Evolutionary conservation across 2,113 vertebrate genomes (phyloP).

Genomic region (Sylvilagus bachmani): DNA sequence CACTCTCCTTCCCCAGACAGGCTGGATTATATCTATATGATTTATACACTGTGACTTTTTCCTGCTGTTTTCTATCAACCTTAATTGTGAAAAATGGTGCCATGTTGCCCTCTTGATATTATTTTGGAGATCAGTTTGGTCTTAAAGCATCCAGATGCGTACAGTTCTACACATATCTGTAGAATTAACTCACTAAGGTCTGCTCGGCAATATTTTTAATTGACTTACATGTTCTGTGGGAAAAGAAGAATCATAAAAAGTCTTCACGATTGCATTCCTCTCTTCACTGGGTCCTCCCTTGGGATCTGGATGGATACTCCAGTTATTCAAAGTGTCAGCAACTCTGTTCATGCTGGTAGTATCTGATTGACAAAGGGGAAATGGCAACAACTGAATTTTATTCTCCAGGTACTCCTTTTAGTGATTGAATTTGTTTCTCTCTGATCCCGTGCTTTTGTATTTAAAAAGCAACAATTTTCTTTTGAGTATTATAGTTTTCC

Average conservation of each 20-base stretch:
- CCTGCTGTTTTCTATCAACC: slow-evolving; percentile 93
- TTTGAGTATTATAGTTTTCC: slow-evolving; percentile 71
- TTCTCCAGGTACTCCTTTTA: slow-evolving; percentile 85
- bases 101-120: slow-evolving; percentile 90
- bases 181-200: slow-evolving; percentile 89
- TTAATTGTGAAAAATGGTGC: slow-evolving; percentile 92
- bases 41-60: slow-evolving; percentile 91
- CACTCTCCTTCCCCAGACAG: slow-evolving; percentile 83
- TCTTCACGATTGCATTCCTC: slow-evolving; percentile 89
- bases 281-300: slow-evolving; percentile 87
- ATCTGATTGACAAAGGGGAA: slow-evolving; percentile 90
- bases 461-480: slow-evolving; percentile 76
- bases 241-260: slow-evolving; percentile 90
- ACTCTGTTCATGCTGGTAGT: slow-evolving; percentile 86
- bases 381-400: slow-evolving; percentile 86
- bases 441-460: slow-evolving; percentile 73
- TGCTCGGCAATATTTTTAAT: slow-evolving; percentile 90
- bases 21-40: slow-evolving; percentile 88
- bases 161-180: slow-evolving; percentile 89
- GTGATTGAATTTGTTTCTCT: slow-evolving; percentile 80
- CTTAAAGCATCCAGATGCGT: slow-evolving; percentile 90
- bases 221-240: slow-evolving; percentile 93
- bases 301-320: slow-evolving; percentile 83
- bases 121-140: slow-evolving; percentile 89
- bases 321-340: slow-evolving; percentile 87